Evolutionary conservation across 2,797 vertebrate species (phyloP).

Genomic region (Halcyon smyrnensis): DNA sequence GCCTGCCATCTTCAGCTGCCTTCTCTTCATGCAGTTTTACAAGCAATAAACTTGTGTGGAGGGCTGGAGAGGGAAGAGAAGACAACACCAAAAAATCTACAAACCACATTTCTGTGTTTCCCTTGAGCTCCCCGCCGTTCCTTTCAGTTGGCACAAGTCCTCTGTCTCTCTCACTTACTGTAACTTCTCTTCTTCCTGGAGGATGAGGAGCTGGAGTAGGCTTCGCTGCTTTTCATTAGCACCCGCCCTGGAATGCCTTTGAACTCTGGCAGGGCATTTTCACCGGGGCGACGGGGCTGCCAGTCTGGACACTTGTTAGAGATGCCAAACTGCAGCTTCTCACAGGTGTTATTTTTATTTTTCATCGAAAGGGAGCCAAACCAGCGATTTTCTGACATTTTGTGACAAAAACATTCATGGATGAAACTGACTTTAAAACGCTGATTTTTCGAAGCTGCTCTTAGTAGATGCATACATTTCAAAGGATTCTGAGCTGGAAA

Average conservation of each 20-base stretch:
- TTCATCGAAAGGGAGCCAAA: neutral
- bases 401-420: neutral
- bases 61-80: neutral
- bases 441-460: neutral
- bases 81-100: neutral
- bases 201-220: neutral
- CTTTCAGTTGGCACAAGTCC: neutral
- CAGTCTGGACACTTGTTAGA: neutral
- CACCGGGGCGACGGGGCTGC: neutral
- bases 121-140: neutral
- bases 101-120: neutral
- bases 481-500: neutral
- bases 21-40: slow-evolving; percentile 6
- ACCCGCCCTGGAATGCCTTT: neutral
- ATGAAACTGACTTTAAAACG: neutral
- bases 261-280: neutral
- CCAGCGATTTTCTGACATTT: neutral
- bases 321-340: neutral
- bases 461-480: neutral
- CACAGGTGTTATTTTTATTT: neutral
- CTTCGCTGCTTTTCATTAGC: neutral
- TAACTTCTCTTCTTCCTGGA: neutral
- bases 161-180: neutral
- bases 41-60: neutral
- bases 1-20: neutral